Evolutionary conservation across 2,797 vertebrate genomes (phyloP).

Genomic region (Falco rusticolus): DNA sequence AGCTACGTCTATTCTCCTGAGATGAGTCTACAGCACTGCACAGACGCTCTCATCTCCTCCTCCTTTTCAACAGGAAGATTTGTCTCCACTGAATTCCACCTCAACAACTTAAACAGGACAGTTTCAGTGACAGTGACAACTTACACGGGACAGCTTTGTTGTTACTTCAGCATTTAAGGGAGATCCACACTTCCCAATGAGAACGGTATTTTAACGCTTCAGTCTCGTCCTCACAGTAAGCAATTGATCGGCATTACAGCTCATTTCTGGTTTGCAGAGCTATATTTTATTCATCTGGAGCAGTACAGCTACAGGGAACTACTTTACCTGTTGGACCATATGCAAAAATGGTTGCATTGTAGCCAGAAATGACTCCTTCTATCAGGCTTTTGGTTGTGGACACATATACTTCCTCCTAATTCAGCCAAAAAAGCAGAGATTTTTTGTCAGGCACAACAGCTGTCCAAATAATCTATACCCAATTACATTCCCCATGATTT

Average conservation of each 20-base stretch:
- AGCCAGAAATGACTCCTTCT: conserved; percentile 71
- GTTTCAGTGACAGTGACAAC: no score
- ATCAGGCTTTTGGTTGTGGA: conserved; percentile 69
- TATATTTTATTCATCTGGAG: neutral
- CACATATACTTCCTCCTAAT: conserved; percentile 67
- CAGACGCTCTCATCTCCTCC: neutral
- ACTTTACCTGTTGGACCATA: conserved; percentile 71
- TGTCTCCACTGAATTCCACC: neutral
- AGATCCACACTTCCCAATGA: neutral
- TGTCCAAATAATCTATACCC: neutral
- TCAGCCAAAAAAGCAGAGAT: neutral
- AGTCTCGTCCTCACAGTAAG: neutral
- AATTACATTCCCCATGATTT: conserved; percentile 4
- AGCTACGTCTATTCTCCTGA: neutral
- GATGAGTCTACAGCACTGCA: neutral
- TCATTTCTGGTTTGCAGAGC: neutral
- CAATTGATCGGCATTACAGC: neutral
- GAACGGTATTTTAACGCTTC: neutral
- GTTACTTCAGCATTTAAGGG: neutral
- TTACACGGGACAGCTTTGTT: neutral
- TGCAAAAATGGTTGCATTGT: conserved; percentile 72
- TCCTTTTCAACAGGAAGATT: neutral
- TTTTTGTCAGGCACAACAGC: neutral
- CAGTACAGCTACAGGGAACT: neutral
- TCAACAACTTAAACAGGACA: neutral